These are phyloP conservation scores for Celastrina argiolus DNA, from an alignment of 2,888 invertebrate genomes.

Conservation along the genomic window DNA sequence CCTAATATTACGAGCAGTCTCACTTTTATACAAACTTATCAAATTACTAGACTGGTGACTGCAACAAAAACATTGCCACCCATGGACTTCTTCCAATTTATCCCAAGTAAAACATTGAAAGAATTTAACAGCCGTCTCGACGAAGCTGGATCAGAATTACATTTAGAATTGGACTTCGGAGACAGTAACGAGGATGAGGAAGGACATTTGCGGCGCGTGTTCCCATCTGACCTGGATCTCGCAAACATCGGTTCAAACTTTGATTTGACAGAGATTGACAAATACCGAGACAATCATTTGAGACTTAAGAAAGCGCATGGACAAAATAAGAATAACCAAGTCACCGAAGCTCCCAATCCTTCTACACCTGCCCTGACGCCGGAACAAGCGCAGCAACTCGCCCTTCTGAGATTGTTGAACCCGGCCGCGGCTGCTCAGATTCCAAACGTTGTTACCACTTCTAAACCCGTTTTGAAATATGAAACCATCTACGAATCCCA, in stretches of 20 bases:
- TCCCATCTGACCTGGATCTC: constrained; percentile 83
- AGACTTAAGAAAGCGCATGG: constrained; percentile 71
- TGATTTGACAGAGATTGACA: constrained; percentile 83
- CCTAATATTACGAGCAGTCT: constrained; percentile 85
- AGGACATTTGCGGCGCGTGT: constrained; percentile 66
- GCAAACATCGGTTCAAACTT: constrained; percentile 85
- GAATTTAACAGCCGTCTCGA: constrained; percentile 93
- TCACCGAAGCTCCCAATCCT: constrained; percentile 70
- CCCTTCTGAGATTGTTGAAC: constrained; percentile 83
- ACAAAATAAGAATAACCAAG: constrained; percentile 64
- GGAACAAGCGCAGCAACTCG: constrained; percentile 86
- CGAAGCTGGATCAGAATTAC: constrained; percentile 92
- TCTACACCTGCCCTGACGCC: constrained; percentile 78
- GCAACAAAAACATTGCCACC: constrained; percentile 94
- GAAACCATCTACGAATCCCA: constrained; percentile 91
- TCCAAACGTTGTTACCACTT: constrained; percentile 86
- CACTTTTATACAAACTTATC: constrained; percentile 93
- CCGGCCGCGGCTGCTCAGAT: constrained; percentile 82
- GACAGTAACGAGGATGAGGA: constrained; percentile 84
- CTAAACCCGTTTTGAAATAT: constrained; percentile 84
- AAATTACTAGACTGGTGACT: constrained; percentile 90
- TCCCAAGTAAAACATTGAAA: constrained; percentile 90
- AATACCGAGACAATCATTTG: constrained; percentile 77
- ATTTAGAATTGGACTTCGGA: constrained; percentile 90
- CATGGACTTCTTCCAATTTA: constrained; percentile 90